Base-by-base conservation (phyloP, 2,888 invertebrate species). In the Gasteruption jaculator region DNA sequence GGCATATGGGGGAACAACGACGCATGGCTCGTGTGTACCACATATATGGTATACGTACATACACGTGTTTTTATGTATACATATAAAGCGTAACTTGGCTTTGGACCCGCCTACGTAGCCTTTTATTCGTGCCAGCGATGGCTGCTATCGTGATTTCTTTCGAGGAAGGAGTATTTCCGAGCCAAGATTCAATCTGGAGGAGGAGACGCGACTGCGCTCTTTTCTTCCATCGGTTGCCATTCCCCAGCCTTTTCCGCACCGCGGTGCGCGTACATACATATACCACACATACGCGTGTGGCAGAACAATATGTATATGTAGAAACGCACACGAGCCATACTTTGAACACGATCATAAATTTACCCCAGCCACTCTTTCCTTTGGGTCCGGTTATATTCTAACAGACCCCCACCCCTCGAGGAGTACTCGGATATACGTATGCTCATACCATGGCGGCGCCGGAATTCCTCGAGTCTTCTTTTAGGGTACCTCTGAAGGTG, bases 31-130 rank as follows among this genome's bases (percentile, higher is more conserved):
- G 11, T 16, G 20, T 33, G 5, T 10, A 4, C 6, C 16, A 5
- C 15, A 14, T 12, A 25, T 38, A 27, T 45, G 27, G 14, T 30
- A 11, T 30, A 12, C 35, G 30, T 11, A 26, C 31, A 19, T 16
- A 11, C n/a, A 35, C 22, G 40, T 27, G 27, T 41, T 41, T 42
- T 40, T 20, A 38, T 33, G 19, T 16, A 12, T 20, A 38, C 30
- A 19, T 22, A 35, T 22, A 24, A 12, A 38, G 40, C 36, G 31
- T 22, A 30, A 37, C 29, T 40, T 45, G 51, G 26, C 46, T 50
- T 60, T 58, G 64, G 67, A 65, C 67, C 65, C 69, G 69, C 69
- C 69, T 65, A 69, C 69, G 63, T 62, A 45, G 49, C 52, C 46
- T 16, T 55, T 58, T 57, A 60, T 65, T 66, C 55, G 60, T 61